A percentile compares a stretch with the other conserved stretches of the same genome.
These are phyloP conservation scores for Folsomia candida DNA, from an alignment of 2,888 invertebrate species.

Conservation along the genomic window DNA sequence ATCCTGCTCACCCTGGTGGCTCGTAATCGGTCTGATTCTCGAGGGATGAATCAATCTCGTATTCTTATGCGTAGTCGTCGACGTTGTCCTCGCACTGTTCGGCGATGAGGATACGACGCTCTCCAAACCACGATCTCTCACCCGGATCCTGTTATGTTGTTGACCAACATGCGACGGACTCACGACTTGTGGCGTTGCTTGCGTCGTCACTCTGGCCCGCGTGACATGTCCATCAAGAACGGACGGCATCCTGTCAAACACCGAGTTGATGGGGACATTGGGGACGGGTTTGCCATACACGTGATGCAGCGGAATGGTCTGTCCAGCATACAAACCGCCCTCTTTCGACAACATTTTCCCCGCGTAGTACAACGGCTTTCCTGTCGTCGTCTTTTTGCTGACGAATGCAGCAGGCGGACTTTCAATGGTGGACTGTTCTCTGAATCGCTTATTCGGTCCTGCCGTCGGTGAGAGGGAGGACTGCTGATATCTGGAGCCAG, in stretches of 20 bases:
- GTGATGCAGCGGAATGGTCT: slow-evolving; percentile 35
- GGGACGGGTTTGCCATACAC: slow-evolving; percentile 47
- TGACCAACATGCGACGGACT: too few species aligned
- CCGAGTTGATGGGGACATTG: slow-evolving; percentile 40
- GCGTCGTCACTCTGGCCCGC: not conserved
- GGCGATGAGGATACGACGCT: not conserved
- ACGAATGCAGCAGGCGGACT: slow-evolving; percentile 9
- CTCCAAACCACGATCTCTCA: not conserved
- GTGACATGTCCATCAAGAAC: slow-evolving; percentile 26
- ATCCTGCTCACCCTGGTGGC: not conserved
- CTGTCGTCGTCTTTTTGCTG: slow-evolving; percentile 32
- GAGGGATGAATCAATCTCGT: slow-evolving; percentile 16
- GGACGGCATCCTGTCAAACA: slow-evolving; percentile 39
- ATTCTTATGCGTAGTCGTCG: not conserved
- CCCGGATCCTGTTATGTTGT: not conserved
- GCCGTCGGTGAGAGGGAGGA: too few species aligned
- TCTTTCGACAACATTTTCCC: slow-evolving; percentile 49
- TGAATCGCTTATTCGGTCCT: slow-evolving; percentile 1
- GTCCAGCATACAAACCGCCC: slow-evolving; percentile 49
- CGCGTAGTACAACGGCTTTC: slow-evolving; percentile 46
- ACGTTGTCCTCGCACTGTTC: not conserved
- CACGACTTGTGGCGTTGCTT: not conserved
- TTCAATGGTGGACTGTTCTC: slow-evolving; percentile 32
- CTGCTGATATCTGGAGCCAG: slow-evolving; percentile 1
- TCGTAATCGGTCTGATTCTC: not conserved